Base-by-base conservation (phyloP, 1,140 invertebrate genomes). In the Procambarus virginalis region DNA sequence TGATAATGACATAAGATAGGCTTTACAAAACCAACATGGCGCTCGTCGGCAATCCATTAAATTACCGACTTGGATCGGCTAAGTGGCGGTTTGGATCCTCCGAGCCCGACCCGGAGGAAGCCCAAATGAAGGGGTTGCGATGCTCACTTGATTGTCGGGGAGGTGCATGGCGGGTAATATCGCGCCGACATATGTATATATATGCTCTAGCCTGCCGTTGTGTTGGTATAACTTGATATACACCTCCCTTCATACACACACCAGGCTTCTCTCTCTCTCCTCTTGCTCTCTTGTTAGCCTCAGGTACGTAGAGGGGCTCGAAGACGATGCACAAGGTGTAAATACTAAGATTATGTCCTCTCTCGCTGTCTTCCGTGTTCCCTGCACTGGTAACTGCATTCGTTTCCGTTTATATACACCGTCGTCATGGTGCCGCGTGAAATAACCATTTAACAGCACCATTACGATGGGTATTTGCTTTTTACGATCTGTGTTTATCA, bases 31-130 rank as follows among this genome's bases (percentile, higher is more conserved):
- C 84, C 84, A 86, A 86, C 84, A 86, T 86, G 84, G 84, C 84
- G 84, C 73, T 86, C 75, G 84, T 86, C 84, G 84, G 84, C 84
- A 86, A 86, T 86, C 84, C 84, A 78, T 45, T 86, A 78, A 86
- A 86, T 86, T 86, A 77, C 84, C 84, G 75, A 86, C 68, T 77
- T 60, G 84, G 84, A 78, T 86, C 73, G 51, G n/a, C 75, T 86
- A 86, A 86, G 73, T 86, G 84, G 84, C 75, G 84, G 84, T 34
- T 86, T 86, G 84, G 84, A 55, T 86, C 84, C 84, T 17, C 51
- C 60, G 58, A 76, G 75, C 73, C 84, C 84, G 34, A 60, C 84
- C 84, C 84, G 84, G 84, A 78, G 84, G 84, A 86, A 86, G 84
- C 84, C 73, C 84, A 77, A 86, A 86, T 86, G 75, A 77, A 51